Evolutionary conservation across 2,888 invertebrate genomes (phyloP), one percentile per base, ranked within the genome.

Genomic region (Encarsia formosa): DNA sequence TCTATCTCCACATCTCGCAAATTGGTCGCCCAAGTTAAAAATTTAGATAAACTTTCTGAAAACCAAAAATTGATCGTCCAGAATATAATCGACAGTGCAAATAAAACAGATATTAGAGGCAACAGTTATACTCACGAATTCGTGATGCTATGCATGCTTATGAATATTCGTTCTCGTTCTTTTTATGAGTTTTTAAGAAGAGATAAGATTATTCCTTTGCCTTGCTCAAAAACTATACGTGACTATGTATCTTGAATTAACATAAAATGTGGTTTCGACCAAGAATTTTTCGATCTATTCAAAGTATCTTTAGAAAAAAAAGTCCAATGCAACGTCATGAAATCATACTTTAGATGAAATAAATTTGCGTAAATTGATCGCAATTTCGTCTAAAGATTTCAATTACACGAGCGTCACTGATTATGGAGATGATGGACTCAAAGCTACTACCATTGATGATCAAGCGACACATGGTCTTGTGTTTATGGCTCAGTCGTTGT

Each of bases 401-500:
- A 31, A 15, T 6, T 31, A n/a, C 15, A 15, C 4, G 3, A 15
- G 31, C 4, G 31, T 31, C n/a, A n/a, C n/a, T n/a, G n/a, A n/a
- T n/a, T n/a, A n/a, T n/a, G 31, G 15, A 11, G 15, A 31, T 6
- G 4, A n/a, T 4, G 31, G 15, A n/a, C 6, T 15, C 3, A n/a
- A 11, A 6, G 15, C 11, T n/a, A 31, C 4, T 3, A 4, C 31
- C 11, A 57, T 59, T 22, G 22, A 45, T 26, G 48, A 55, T 34
- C 20, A 43, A 38, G 53, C 55, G 9, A 52, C 40, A 11, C 48
- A 61, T 38, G 59, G 54, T 8, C 52, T 61, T 11, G 55, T 56
- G 1, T 54, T 51, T 23, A 11, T 57, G 45, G 60, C 59, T 43
- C 60, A 60, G 49, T 40, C 55, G 19, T 20, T 59, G 1, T 15